phyloP scores from a whole-genome alignment of 2,888 invertebrate genomes.

The Papilio demoleus region DNA sequence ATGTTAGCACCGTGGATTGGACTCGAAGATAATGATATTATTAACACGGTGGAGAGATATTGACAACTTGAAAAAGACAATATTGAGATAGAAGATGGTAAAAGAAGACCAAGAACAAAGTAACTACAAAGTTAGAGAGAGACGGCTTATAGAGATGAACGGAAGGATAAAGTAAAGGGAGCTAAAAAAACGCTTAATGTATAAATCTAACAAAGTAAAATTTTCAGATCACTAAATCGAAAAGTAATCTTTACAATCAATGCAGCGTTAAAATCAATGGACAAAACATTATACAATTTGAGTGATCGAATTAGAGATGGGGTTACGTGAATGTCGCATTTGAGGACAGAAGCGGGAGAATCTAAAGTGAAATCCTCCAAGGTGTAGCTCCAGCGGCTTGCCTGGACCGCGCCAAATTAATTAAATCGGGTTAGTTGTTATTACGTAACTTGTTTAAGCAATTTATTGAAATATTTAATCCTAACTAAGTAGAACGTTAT shows the following conservation, averaged over 20 bases:
- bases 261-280: slow-evolving; percentile 17
- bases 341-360: slow-evolving; percentile 18
- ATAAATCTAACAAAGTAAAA: background rate
- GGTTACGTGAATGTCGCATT: slow-evolving; percentile 31
- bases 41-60: background rate
- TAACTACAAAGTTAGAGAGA: too few species aligned
- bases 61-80: background rate
- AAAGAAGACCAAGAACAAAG: too few species aligned
- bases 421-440: slow-evolving; percentile 35
- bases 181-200: too few species aligned
- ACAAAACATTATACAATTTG: slow-evolving; percentile 33
- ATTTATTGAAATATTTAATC: background rate
- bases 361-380: slow-evolving; percentile 37
- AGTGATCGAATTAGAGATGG: slow-evolving; percentile 32
- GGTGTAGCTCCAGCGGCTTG: slow-evolving; percentile 35
- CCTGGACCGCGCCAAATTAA: slow-evolving; percentile 41
- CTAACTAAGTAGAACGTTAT: background rate
- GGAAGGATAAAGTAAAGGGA: too few species aligned
- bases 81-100: background rate
- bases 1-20: too few species aligned
- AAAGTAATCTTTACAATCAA: background rate
- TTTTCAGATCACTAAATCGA: background rate
- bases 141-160: too few species aligned
- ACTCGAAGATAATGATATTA: too few species aligned
- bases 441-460: slow-evolving; percentile 33